Evolutionary conservation across 2,113 vertebrate genomes (phyloP), one percentile per base, ranked within the genome.

Genomic region (Quiscalus mexicanus): DNA sequence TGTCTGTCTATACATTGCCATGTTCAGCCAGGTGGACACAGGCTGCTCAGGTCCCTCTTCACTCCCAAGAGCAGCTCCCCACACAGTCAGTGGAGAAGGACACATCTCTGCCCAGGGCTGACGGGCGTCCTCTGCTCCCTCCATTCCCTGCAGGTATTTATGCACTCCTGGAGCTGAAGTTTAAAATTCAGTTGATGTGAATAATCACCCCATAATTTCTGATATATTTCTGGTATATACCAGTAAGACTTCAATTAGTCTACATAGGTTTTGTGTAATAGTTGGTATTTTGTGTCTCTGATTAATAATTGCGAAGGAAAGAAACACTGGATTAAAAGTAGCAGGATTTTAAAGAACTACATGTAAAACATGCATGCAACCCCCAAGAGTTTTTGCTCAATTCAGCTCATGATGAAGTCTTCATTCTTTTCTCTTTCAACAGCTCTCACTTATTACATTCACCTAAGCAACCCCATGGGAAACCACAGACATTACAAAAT

Each of bases 31-130:
- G 45, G 62, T 2, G 27, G 27, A 37, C 27, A 59, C 45, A 25
- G 28, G 55, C 65, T 50, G 53, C 7, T 17, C 4, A 3, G 39
- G 59, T 15, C 27, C 52, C 68, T 35, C 53, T 8, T 21, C 15
- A 16, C 10, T 33, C 7, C 42, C 49, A 23, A 84, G 50, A 13
- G 1, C 31, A 9, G 37, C 11, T n/a, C 53, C 33, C n/a, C 14
- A 1, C 0, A 0, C 14, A n/a, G 44, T 2, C 59, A 33, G 37
- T 2, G 31, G 12, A 90, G 37, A 20, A 14, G 49, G 42, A 10
- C 28, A n/a, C 0, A 0, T 9, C 68, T 5, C 75, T 33, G 2
- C 70, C 10, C 4, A 62, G 52, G 31, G 28, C 18, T 35, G 37
- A 41, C 49, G 50, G 12, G 17, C 27, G 45, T 11, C 49, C 65